phyloP scores from a whole-genome alignment of 1,140 invertebrate genomes.

The Scaptomyza montana region DNA sequence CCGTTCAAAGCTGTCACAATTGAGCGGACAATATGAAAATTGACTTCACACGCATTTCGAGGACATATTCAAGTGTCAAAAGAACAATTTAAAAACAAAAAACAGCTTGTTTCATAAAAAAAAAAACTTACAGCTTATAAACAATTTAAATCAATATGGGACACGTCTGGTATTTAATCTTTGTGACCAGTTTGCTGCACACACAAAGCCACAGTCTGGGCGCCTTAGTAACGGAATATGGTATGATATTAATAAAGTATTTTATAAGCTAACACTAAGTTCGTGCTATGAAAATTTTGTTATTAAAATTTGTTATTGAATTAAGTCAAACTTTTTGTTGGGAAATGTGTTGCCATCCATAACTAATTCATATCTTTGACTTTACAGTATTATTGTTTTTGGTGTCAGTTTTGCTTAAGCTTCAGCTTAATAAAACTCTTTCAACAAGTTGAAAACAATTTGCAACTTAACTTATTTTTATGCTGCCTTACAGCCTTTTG shows the following conservation, averaged over 20 bases:
- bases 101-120: too few relatives aligned
- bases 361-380: too few relatives aligned
- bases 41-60: conserved; percentile 28
- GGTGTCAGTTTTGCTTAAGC: background rate
- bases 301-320: too few relatives aligned
- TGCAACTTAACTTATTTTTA: conserved; percentile 2
- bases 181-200: conserved; percentile 68
- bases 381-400: background rate
- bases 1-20: conserved; percentile 20
- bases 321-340: too few relatives aligned
- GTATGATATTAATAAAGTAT: conserved; percentile 38
- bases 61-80: conserved; percentile 23
- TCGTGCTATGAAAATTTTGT: too few relatives aligned
- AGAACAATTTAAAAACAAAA: background rate
- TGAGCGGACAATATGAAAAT: conserved; percentile 34
- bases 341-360: too few relatives aligned
- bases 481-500: too few relatives aligned
- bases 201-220: conserved; percentile 64
- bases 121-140: background rate
- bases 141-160: conserved; percentile 42
- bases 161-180: conserved; percentile 63
- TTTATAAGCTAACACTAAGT: background rate
- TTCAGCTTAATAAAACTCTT: background rate
- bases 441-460: conserved; percentile 31
- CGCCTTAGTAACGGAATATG: conserved; percentile 49